A percentile compares a stretch with the other conserved stretches of the same genome.
These are phyloP conservation scores for Phylloscopus collybita DNA, from an alignment of 2,797 vertebrate species.

Conservation along the genomic window DNA sequence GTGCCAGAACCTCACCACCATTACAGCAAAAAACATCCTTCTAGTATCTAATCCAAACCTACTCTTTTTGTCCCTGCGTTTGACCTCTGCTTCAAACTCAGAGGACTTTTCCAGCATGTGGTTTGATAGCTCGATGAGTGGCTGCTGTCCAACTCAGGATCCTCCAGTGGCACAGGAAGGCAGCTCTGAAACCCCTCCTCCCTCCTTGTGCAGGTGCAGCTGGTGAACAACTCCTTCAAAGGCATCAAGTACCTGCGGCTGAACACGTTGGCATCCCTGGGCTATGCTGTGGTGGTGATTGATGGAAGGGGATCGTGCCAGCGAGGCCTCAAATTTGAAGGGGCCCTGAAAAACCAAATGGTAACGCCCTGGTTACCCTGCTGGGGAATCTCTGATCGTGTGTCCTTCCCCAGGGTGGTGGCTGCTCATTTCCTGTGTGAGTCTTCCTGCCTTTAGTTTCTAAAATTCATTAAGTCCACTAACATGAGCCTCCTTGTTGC, in stretches of 20 bases:
- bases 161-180: background rate
- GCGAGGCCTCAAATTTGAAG: constrained; percentile 93
- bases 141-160: background rate
- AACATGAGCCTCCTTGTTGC: background rate
- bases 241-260: constrained; percentile 95
- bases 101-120: background rate
- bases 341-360: constrained; percentile 97
- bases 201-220: constrained; percentile 85
- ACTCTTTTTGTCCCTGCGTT: background rate
- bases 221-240: constrained; percentile 98
- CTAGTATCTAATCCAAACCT: background rate
- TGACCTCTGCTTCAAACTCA: background rate
- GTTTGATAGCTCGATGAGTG: background rate
- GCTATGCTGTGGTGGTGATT: constrained; percentile 95
- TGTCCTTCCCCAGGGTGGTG: background rate
- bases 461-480: background rate
- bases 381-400: background rate
- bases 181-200: background rate
- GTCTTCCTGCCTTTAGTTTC: background rate
- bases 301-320: constrained; percentile 96
- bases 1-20: background rate
- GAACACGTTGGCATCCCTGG: constrained; percentile 93
- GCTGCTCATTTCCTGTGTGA: background rate
- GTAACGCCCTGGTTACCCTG: constrained; percentile 64
- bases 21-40: background rate